Evolutionary conservation across 1,140 invertebrate genomes (phyloP).

Genomic region (Maniola jurtina): DNA sequence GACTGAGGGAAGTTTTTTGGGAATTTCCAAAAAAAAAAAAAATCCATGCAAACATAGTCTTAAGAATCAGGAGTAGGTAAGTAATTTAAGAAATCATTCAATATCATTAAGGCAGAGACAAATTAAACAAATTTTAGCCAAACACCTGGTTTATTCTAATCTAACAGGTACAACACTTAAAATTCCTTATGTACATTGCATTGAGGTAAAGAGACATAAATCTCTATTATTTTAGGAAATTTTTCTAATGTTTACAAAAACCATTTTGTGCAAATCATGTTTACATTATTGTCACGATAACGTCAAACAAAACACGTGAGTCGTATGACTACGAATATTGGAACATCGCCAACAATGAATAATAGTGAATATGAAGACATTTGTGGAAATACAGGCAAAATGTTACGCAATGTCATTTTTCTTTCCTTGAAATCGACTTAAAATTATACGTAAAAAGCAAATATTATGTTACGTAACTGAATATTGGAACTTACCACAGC

Average conservation of each 20-base stretch:
- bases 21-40: too few species aligned
- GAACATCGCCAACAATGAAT: conserved; percentile 40
- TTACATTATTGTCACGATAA: conserved; percentile 39
- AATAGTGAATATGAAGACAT: conserved; percentile 11
- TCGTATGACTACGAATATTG: conserved; percentile 26
- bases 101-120: too few species aligned
- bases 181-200: background rate
- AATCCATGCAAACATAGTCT: too few species aligned
- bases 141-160: too few species aligned
- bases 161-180: too few species aligned
- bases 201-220: background rate
- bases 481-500: conserved; percentile 82
- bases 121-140: too few species aligned
- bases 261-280: conserved; percentile 49
- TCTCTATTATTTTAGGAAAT: background rate
- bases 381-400: conserved; percentile 10
- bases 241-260: conserved; percentile 16
- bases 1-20: too few species aligned
- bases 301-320: conserved; percentile 54
- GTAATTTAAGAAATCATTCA: too few species aligned
- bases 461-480: conserved; percentile 56
- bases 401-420: conserved; percentile 11
- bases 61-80: too few species aligned
- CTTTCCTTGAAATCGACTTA: background rate
- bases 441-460: background rate